Conservation (phyloP, 2,888 invertebrate genomes). For the Pimpla rufipes region DNA sequence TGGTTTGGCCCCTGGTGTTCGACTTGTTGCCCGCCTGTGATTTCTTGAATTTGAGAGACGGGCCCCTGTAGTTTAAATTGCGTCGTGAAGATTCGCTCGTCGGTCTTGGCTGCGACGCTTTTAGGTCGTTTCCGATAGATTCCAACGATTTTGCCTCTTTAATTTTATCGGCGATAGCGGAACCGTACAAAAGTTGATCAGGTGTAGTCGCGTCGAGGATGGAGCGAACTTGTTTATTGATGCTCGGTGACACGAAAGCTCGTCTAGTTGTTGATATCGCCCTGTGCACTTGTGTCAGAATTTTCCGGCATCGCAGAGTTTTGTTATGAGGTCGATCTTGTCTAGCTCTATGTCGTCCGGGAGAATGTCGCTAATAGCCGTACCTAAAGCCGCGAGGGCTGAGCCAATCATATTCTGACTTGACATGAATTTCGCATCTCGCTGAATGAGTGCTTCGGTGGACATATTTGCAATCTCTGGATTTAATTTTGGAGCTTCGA, state of each 20-base stretch:
- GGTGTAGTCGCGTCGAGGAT: conserved; percentile 21
- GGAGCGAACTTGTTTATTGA: conserved; percentile 18
- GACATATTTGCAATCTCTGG: conserved; percentile 32
- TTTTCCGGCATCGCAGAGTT: conserved; percentile 41
- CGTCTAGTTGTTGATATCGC: conserved; percentile 23
- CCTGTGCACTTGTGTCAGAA: conserved; percentile 44
- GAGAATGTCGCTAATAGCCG: conserved; percentile 35
- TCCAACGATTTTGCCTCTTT: conserved; percentile 47
- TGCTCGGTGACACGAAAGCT: conserved; percentile 35
- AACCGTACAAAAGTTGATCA: conserved; percentile 35
- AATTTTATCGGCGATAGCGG: conserved; percentile 22
- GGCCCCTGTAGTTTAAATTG: conserved; percentile 44
- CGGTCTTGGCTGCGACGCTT: background rate
- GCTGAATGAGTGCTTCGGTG: conserved; percentile 35
- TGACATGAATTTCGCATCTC: conserved; percentile 30
- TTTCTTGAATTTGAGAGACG: conserved; percentile 23
- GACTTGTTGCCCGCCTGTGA: conserved; percentile 13
- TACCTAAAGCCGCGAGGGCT: conserved; percentile 38
- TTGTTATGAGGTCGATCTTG: conserved; percentile 32
- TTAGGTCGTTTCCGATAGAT: conserved; percentile 16
- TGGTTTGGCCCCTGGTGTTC: background rate
- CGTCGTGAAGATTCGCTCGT: background rate
- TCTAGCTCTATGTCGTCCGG: conserved; percentile 20
- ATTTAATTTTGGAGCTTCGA: conserved; percentile 48
- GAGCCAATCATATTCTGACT: conserved; percentile 37